Evolutionary conservation across 2,797 vertebrate genomes (phyloP), one percentile per base, ranked within the genome.

Genomic region (Chromobotia macracanthus): DNA sequence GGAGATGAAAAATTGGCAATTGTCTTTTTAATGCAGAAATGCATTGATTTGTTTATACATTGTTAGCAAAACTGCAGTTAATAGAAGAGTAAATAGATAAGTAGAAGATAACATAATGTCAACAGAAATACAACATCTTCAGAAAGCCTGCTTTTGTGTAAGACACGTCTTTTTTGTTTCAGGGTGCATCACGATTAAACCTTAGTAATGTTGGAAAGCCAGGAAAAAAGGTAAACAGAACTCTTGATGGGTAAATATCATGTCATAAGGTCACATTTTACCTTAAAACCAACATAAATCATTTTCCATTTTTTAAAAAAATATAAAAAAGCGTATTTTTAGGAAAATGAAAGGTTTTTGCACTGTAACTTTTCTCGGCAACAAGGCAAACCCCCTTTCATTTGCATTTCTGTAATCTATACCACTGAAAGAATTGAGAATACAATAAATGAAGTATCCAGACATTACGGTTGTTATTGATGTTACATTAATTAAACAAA

Each of bases 151-250:
- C 21, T 35, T 35, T 35, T 31, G 67, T 21, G 0, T 41, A 5
- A 71, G 38, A 15, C 10, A 18, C 18, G 2, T 51, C 41, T 58
- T 18, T 63, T 58, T 61, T 41, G 38, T 41, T 69, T 70, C 11
- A 78, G 67, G 67, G 56, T 50, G 28, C 46, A 41, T 9, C 28
- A 35, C 31, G 15, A 15, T 3, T 21, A 15, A 28, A 12, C 10
- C 0, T 44, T 11, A 51, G 12, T 0, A 10, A 9, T 18, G 67
- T 12, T 5, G 75, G 67, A 63, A 1, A 23, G 6, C 76, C 76
- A 38, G 76, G 76, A 38, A 18, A 69, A 44, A 63, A 71, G 67
- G 73, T 75, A 31, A 19, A 56, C 21, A 13, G 12, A 10, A 1
- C 5, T 13, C 46, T 16, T 11, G 53, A 12, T 23, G 5, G 38